Evolutionary conservation across 1,140 invertebrate species (phyloP).

Genomic region (Aphidius ervi): DNA sequence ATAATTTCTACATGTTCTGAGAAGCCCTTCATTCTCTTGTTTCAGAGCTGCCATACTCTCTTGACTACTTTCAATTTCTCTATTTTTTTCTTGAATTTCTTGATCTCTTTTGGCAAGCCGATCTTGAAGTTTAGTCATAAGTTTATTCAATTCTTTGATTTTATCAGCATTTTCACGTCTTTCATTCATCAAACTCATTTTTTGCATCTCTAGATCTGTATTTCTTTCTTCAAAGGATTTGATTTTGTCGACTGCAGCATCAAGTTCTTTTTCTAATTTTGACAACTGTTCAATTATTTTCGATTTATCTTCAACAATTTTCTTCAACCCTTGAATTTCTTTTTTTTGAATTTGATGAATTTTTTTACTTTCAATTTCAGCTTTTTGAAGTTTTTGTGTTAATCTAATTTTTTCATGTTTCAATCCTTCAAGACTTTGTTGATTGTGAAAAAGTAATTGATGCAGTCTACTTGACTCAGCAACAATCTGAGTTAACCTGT

Average conservation of each 20-base stretch:
- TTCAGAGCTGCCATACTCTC: constrained; percentile 35
- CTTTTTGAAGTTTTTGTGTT: constrained; percentile 33
- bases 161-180: constrained; percentile 31
- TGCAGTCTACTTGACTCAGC: constrained; percentile 52
- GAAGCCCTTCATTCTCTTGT: constrained; percentile 37
- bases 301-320: constrained; percentile 38
- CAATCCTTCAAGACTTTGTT: constrained; percentile 52
- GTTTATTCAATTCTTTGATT: constrained; percentile 8
- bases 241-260: constrained; percentile 27
- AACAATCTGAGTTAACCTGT: constrained; percentile 50
- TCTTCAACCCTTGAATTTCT: constrained; percentile 39
- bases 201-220: constrained; percentile 26
- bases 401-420: constrained; percentile 39
- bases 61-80: constrained; percentile 32
- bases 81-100: constrained; percentile 35
- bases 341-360: constrained; percentile 19
- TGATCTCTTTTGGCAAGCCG: constrained; percentile 17
- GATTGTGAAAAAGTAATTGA: constrained; percentile 52
- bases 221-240: constrained; percentile 32
- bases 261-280: constrained; percentile 31
- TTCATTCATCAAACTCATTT: constrained; percentile 31
- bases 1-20: constrained; percentile 30
- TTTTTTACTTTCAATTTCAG: constrained; percentile 24
- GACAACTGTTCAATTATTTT: constrained; percentile 22
- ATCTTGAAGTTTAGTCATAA: not conserved